These are phyloP conservation scores for Anguilla obscura DNA, from an alignment of 2,797 vertebrate genomes.

Conservation along the genomic window DNA sequence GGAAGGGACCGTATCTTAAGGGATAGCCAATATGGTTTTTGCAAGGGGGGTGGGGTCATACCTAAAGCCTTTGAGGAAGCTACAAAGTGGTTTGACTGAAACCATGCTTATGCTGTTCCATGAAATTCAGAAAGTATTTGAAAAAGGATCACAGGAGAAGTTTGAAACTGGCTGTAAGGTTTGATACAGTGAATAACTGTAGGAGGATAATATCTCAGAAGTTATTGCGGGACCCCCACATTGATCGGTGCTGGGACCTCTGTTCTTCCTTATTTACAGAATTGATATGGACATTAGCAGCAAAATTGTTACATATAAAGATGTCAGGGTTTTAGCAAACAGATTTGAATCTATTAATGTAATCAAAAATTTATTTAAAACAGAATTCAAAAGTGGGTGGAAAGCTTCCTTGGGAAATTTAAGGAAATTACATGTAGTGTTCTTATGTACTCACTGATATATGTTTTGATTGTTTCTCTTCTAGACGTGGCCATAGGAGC, in stretches of 20 bases:
- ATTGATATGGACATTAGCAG: too few species aligned
- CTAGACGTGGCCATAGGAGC: conserved; percentile 94
- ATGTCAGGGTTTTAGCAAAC: not conserved
- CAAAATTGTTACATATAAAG: too few species aligned
- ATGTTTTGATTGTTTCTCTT: conserved; percentile 13
- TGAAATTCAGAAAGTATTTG: not conserved
- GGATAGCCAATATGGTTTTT: not conserved
- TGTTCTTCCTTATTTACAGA: too few species aligned
- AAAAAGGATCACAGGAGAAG: not conserved
- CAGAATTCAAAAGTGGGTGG: not conserved
- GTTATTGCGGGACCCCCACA: too few species aligned
- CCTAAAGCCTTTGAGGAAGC: not conserved
- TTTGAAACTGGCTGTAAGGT: not conserved
- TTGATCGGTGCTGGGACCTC: too few species aligned
- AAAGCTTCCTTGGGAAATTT: not conserved
- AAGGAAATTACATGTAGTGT: too few species aligned
- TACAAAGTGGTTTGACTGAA: not conserved
- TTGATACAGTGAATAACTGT: not conserved
- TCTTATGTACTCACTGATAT: not conserved
- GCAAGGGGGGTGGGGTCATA: too few species aligned
- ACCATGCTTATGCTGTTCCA: not conserved
- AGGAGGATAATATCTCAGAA: too few species aligned
- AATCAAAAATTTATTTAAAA: not conserved
- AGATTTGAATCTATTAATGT: not conserved
- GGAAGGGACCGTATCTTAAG: not conserved